Evolutionary conservation across 2,113 vertebrate genomes (phyloP).

Genomic region (Sciurus niger): DNA sequence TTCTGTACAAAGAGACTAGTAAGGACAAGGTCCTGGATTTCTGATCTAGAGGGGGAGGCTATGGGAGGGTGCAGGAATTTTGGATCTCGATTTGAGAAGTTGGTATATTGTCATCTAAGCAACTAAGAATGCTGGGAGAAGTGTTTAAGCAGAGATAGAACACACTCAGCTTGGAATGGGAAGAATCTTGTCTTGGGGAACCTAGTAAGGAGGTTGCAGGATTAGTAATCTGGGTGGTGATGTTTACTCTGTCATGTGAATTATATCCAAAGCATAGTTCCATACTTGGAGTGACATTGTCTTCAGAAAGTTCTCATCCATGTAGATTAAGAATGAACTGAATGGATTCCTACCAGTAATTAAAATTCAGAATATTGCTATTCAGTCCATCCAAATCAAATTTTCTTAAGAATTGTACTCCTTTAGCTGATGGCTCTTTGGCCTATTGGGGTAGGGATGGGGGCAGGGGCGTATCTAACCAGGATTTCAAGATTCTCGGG

Average conservation of each 20-base stretch:
- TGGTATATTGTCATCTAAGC: background rate
- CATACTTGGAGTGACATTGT: background rate
- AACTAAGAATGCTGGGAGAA: background rate
- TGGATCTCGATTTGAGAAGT: background rate
- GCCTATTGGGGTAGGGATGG: background rate
- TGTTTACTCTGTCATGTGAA: slow-evolving; percentile 6
- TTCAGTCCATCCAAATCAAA: slow-evolving; percentile 24
- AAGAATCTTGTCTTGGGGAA: background rate
- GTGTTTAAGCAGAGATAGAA: background rate
- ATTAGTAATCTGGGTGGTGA: background rate
- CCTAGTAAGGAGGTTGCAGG: background rate
- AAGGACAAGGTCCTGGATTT: background rate
- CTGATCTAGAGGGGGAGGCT: background rate
- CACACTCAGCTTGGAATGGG: background rate
- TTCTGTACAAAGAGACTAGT: background rate
- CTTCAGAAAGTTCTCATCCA: background rate
- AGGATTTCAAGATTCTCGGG: background rate
- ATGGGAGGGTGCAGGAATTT: background rate
- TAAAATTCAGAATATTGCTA: slow-evolving; percentile 10
- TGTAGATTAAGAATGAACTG: slow-evolving; percentile 2
- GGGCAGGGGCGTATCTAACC: background rate
- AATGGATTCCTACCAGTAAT: background rate
- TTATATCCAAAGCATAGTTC: background rate
- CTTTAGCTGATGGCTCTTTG: background rate
- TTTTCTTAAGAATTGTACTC: slow-evolving; percentile 23